phyloP scores from a whole-genome alignment of 2,113 vertebrate genomes.

The Dermatemys mawii region DNA sequence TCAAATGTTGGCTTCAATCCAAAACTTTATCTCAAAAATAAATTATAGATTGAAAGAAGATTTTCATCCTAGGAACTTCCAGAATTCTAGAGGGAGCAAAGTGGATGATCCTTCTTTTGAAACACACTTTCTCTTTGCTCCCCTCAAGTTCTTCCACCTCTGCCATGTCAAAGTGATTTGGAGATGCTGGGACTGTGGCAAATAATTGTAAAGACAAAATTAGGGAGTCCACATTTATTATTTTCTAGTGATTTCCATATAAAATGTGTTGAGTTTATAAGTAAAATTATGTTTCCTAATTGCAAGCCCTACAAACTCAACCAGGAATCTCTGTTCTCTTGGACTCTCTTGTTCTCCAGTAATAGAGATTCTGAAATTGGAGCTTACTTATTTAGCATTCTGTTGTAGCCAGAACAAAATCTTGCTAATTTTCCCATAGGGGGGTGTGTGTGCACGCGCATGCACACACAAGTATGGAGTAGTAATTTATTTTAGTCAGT shows the following conservation, averaged over 20 bases:
- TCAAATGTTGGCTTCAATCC: slow-evolving; percentile 13
- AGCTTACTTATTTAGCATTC: neutral
- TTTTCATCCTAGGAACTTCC: neutral
- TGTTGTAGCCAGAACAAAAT: neutral
- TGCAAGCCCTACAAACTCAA: neutral
- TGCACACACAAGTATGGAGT: neutral
- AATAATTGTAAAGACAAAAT: neutral
- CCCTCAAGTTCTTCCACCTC: neutral
- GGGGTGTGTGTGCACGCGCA: no score
- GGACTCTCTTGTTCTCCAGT: neutral
- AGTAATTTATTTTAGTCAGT: neutral
- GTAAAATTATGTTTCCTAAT: neutral
- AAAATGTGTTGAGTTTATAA: neutral
- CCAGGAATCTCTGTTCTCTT: slow-evolving; percentile 5
- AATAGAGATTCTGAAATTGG: neutral
- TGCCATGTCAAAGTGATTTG: neutral
- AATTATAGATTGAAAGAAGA: neutral
- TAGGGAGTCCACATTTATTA: neutral
- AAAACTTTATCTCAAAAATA: neutral
- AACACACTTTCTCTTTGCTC: accelerated
- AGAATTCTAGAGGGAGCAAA: neutral
- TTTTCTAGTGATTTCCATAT: neutral
- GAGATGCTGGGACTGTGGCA: neutral
- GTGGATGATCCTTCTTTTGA: neutral
- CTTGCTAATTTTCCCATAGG: neutral